Conservation (phyloP, 2,797 vertebrate genomes). For the Sorex maritimensis region DNA sequence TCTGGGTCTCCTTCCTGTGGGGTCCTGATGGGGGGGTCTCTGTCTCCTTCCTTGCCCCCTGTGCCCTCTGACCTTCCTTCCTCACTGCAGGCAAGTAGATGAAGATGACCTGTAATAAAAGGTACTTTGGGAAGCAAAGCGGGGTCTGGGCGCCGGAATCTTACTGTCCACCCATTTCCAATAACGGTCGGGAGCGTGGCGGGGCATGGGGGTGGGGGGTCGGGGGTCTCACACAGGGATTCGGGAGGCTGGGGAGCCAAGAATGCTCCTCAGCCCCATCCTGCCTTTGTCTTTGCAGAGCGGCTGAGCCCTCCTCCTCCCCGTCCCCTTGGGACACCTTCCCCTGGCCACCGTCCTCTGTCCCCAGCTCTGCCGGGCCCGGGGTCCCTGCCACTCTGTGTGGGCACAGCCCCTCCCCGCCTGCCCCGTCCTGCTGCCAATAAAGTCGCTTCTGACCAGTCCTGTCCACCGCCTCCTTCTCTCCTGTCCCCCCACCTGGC, state of each 20-base stretch:
- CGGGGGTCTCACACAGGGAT: background rate
- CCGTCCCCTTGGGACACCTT: background rate
- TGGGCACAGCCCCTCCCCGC: background rate
- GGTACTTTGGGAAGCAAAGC: background rate
- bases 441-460: background rate
- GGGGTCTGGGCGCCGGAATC: too few species aligned
- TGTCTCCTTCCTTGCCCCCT: too few species aligned
- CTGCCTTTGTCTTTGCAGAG: constrained; percentile 72
- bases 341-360: background rate
- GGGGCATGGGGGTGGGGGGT: background rate
- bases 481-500: background rate
- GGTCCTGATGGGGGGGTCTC: fast-evolving
- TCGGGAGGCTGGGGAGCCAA: background rate
- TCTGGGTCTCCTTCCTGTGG: fast-evolving
- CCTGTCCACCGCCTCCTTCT: background rate
- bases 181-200: background rate
- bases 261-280: background rate
- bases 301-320: fast-evolving
- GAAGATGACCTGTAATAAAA: constrained; percentile 72
- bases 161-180: background rate
- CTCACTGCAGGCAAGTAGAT: constrained; percentile 63
- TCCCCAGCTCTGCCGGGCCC: background rate
- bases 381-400: background rate
- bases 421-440: background rate
- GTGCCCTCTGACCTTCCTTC: background rate